phyloP scores from a whole-genome alignment of 2,888 invertebrate species.

The Hemaris fuciformis region DNA sequence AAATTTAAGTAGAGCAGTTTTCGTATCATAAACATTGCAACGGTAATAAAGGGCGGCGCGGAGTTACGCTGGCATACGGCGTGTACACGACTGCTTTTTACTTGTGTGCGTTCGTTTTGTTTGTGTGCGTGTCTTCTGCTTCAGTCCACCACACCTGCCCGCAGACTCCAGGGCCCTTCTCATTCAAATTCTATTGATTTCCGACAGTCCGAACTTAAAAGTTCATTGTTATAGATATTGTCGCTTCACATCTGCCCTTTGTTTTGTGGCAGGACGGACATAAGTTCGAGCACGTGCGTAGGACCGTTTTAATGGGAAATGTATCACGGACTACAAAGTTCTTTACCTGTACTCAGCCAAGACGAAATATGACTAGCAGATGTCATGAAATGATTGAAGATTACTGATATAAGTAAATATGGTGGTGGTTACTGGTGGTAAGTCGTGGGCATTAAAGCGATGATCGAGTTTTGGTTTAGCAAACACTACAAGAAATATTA shows the following conservation, averaged over 20 bases:
- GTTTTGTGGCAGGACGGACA: slow-evolving; percentile 39
- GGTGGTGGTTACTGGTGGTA: too few species aligned
- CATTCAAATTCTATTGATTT: slow-evolving; percentile 50
- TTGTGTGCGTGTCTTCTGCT: slow-evolving; percentile 23
- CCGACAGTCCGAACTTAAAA: slow-evolving; percentile 37
- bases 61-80: slow-evolving; percentile 43
- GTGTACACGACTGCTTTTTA: slow-evolving; percentile 30
- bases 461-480: too few species aligned
- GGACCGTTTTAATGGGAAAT: not conserved
- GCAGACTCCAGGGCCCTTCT: slow-evolving; percentile 31
- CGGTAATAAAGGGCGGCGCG: slow-evolving; percentile 52
- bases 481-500: too few species aligned
- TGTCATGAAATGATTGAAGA: not conserved
- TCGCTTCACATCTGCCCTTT: slow-evolving; percentile 61
- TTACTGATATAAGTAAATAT: not conserved
- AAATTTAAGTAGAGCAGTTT: slow-evolving; percentile 48
- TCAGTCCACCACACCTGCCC: slow-evolving; percentile 32
- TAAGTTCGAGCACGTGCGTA: slow-evolving; percentile 60
- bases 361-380: too few species aligned
- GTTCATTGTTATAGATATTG: slow-evolving; percentile 49
- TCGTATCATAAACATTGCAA: slow-evolving; percentile 28
- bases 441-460: not conserved
- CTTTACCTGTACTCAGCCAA: not conserved
- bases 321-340: not conserved
- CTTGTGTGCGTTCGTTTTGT: slow-evolving; percentile 26